These are phyloP conservation scores for Pelosia muscerda DNA, from an alignment of 2,888 invertebrate genomes.

Conservation along the genomic window DNA sequence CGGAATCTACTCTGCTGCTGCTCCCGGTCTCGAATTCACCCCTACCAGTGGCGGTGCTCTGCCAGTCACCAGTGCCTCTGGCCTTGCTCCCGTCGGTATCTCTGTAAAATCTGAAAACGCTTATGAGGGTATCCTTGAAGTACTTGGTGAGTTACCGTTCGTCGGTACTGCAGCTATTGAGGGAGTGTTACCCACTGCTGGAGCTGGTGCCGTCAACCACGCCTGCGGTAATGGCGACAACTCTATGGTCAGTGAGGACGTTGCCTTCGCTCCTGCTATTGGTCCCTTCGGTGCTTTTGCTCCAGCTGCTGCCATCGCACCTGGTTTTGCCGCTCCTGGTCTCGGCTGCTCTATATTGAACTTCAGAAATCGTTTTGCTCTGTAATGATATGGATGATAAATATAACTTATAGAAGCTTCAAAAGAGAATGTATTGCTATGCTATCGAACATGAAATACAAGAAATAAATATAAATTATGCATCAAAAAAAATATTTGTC, in stretches of 20 bases:
- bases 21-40: conserved; percentile 58
- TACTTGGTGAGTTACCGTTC: conserved; percentile 60
- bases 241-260: conserved; percentile 10
- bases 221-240: conserved; percentile 55
- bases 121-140: conserved; percentile 57
- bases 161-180: conserved; percentile 59
- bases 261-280: conserved; percentile 40
- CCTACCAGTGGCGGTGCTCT: conserved; percentile 38
- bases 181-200: conserved; percentile 60
- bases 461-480: no score
- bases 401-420: not conserved
- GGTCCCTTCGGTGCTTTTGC: conserved; percentile 27
- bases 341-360: no score
- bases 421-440: not conserved
- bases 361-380: not conserved
- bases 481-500: no score
- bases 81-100: conserved; percentile 49
- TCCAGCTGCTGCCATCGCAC: conserved; percentile 12
- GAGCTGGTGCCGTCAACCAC: conserved; percentile 59
- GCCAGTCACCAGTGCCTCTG: conserved; percentile 50
- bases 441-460: no score
- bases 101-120: conserved; percentile 63
- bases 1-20: conserved; percentile 2
- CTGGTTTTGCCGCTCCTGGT: not conserved
- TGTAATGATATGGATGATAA: not conserved